Percentiles rank a stretch among this genome's conserved stretches.
Evolutionary conservation across 2,888 invertebrate genomes (phyloP).

Genomic region (Melanotus villosus): DNA sequence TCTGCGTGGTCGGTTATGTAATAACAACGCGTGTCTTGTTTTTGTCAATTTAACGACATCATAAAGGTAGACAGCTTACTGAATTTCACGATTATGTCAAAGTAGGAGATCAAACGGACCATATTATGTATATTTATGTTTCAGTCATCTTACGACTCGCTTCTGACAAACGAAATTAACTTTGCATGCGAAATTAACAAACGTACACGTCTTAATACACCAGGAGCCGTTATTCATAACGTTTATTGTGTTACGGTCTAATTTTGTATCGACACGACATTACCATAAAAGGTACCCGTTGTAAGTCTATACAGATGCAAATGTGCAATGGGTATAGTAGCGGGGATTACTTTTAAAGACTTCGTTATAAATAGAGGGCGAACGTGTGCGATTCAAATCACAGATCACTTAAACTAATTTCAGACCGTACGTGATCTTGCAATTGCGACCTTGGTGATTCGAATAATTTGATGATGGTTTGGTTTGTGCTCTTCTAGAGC

Average conservation of each 20-base stretch:
- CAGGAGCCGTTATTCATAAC: slow-evolving; percentile 9
- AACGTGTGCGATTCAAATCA: slow-evolving; percentile 23
- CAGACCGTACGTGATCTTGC: not conserved
- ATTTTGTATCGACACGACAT: slow-evolving; percentile 9
- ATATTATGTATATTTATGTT: too few species aligned
- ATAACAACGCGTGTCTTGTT: too few species aligned
- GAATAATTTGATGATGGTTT: not conserved
- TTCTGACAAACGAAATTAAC: too few species aligned
- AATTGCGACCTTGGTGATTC: not conserved
- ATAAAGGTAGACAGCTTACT: too few species aligned
- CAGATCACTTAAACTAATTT: slow-evolving; percentile 20
- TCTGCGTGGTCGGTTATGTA: too few species aligned
- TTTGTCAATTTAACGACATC: too few species aligned
- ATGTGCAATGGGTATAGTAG: not conserved
- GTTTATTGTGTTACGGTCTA: slow-evolving; percentile 26
- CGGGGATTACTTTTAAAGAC: not conserved
- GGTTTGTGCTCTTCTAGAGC: not conserved
- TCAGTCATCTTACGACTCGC: too few species aligned
- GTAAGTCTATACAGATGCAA: slow-evolving; percentile 15
- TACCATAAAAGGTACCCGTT: slow-evolving; percentile 15
- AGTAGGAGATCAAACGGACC: too few species aligned
- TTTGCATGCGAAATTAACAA: not conserved
- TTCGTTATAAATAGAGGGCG: slow-evolving; percentile 19
- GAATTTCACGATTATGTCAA: too few species aligned
- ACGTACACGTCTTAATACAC: not conserved